Conservation (phyloP, 2,888 invertebrate species). For the Perizoma affinitatum region DNA sequence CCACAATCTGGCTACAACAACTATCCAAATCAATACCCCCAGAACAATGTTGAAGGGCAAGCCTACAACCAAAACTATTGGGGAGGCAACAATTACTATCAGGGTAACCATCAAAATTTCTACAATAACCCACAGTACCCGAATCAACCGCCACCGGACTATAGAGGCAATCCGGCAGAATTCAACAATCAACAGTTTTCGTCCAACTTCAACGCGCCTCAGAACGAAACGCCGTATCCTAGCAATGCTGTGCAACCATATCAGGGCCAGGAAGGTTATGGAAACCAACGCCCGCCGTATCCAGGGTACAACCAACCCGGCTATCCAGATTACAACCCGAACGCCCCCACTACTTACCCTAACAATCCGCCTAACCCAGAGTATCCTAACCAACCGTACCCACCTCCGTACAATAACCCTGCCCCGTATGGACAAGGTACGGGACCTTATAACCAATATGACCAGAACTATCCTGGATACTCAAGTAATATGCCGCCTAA, state of each 20-base stretch:
- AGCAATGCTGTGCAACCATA: conserved; percentile 63
- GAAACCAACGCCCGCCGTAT: conserved; percentile 65
- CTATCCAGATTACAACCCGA: conserved; percentile 64
- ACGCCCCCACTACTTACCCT: conserved; percentile 53
- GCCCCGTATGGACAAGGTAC: conserved; percentile 58
- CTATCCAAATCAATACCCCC: conserved; percentile 75
- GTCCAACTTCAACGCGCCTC: conserved; percentile 60
- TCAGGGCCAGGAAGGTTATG: conserved; percentile 62
- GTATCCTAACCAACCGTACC: conserved; percentile 63
- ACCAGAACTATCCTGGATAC: conserved; percentile 64
- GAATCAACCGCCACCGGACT: conserved; percentile 65
- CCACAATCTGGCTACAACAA: conserved; percentile 64
- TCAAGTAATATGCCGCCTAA: conserved; percentile 58
- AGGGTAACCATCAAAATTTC: conserved; percentile 59
- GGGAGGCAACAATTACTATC: conserved; percentile 70
- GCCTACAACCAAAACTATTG: conserved; percentile 75
- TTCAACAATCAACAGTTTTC: conserved; percentile 49
- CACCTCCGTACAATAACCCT: conserved; percentile 56
- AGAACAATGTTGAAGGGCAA: conserved; percentile 63
- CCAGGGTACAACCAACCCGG: conserved; percentile 57
- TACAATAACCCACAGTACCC: conserved; percentile 74
- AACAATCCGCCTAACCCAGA: conserved; percentile 56
- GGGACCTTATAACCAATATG: conserved; percentile 65
- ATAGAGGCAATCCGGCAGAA: conserved; percentile 55
- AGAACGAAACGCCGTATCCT: conserved; percentile 60